Conservation (phyloP, 37 sponge, comb jelly and placozoan species). For the Ephydatia muelleri region DNA sequence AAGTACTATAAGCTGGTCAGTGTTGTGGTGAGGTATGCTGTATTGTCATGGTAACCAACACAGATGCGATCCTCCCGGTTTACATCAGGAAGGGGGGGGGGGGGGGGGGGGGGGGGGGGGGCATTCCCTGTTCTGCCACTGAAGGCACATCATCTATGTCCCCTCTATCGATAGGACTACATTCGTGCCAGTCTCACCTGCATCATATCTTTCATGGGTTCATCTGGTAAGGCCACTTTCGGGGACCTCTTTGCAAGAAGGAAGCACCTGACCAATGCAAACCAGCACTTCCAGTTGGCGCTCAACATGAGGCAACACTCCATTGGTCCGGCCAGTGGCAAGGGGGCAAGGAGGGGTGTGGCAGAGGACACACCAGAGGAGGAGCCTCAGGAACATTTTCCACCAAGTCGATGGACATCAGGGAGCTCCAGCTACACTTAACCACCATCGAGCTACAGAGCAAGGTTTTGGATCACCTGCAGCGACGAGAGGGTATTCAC, state of each 20-base stretch:
- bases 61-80: too few relatives aligned
- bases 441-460: constrained; percentile 62
- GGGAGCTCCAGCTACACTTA: constrained; percentile 51
- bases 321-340: neutral
- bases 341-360: constrained; percentile 10
- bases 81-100: too few relatives aligned
- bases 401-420: constrained; percentile 30
- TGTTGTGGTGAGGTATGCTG: too few relatives aligned
- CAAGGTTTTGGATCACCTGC: constrained; percentile 22
- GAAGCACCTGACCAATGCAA: constrained; percentile 61
- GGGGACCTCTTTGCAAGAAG: constrained; percentile 55
- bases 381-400: neutral
- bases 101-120: too few relatives aligned
- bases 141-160: too few relatives aligned
- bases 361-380: neutral
- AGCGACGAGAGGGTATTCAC: neutral
- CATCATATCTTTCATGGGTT: constrained; percentile 88
- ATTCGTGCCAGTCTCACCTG: constrained; percentile 83
- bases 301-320: constrained; percentile 18
- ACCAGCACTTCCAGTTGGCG: constrained; percentile 58
- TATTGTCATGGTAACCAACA: too few relatives aligned
- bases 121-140: too few relatives aligned
- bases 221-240: constrained; percentile 46
- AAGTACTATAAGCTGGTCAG: too few relatives aligned
- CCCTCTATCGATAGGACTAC: constrained; percentile 60